A percentile compares a stretch with the other conserved stretches of the same genome.
Conservation (phyloP, 2,888 invertebrate species). For the Omphaloscelis lunosa region DNA sequence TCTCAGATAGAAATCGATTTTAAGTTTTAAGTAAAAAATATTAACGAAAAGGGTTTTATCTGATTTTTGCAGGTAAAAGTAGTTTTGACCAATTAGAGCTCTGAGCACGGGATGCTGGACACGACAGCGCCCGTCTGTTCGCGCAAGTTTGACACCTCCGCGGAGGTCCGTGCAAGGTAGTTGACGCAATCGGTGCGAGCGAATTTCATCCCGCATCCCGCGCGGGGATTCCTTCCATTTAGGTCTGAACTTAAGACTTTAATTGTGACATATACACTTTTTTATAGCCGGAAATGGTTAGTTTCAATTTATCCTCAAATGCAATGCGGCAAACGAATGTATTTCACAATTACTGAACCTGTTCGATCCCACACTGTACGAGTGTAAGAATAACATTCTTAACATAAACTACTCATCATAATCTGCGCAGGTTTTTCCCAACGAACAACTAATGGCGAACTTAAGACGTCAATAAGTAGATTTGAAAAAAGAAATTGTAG, state of each 20-base stretch:
- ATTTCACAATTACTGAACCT: not conserved
- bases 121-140: not conserved
- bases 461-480: not conserved
- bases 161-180: not conserved
- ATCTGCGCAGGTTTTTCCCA: not conserved
- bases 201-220: not conserved
- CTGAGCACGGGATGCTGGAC: not conserved
- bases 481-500: too few relatives aligned
- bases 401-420: not conserved
- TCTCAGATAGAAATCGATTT: too few relatives aligned
- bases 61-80: too few relatives aligned
- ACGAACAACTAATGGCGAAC: too few relatives aligned
- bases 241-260: not conserved
- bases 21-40: too few relatives aligned
- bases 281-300: not conserved
- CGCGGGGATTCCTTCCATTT: not conserved
- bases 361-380: not conserved
- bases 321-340: not conserved
- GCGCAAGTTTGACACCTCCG: not conserved
- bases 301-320: not conserved
- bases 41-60: too few relatives aligned
- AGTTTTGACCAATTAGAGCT: too few relatives aligned
- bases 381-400: too few relatives aligned
- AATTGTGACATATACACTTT: not conserved
- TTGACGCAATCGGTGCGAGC: not conserved